These are phyloP conservation scores for Bellardia bayeri DNA, from an alignment of 2,888 invertebrate species.

Conservation along the genomic window DNA sequence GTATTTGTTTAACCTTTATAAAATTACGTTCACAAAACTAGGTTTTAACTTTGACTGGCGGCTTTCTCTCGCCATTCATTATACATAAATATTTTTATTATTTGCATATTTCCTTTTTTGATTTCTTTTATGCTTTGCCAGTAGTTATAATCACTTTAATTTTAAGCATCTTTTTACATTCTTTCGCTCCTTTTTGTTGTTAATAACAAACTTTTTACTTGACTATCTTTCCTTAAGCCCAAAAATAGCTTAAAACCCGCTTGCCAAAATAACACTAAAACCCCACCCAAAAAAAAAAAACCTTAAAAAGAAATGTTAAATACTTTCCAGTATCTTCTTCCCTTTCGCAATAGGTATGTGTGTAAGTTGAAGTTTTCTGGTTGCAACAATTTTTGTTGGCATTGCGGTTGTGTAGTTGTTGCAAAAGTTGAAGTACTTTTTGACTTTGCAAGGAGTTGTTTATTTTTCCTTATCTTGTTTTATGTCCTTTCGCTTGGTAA, in stretches of 20 bases:
- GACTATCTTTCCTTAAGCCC: conserved; percentile 15
- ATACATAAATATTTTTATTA: background rate
- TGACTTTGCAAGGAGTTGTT: conserved; percentile 30
- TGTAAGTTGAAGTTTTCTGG: conserved; percentile 34
- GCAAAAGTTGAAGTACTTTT: conserved; percentile 37
- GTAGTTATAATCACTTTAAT: conserved; percentile 58
- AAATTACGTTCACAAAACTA: background rate
- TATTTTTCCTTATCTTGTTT: conserved; percentile 2
- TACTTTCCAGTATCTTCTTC: background rate
- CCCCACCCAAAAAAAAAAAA: background rate
- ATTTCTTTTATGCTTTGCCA: conserved; percentile 36
- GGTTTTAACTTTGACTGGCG: background rate
- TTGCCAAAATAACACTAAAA: conserved; percentile 22
- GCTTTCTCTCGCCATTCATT: conserved; percentile 12
- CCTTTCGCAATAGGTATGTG: background rate
- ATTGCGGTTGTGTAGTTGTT: conserved; percentile 38
- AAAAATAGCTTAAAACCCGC: conserved; percentile 23
- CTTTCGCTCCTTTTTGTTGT: conserved; percentile 28
- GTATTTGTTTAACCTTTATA: background rate
- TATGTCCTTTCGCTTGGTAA: conserved; percentile 22
- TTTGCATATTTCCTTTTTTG: background rate
- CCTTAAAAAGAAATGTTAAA: background rate
- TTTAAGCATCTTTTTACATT: conserved; percentile 55
- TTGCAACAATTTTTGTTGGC: conserved; percentile 44
- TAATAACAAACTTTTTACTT: conserved; percentile 44